Conservation (phyloP, 2,888 invertebrate genomes). For the Cantharis flavilabris region DNA sequence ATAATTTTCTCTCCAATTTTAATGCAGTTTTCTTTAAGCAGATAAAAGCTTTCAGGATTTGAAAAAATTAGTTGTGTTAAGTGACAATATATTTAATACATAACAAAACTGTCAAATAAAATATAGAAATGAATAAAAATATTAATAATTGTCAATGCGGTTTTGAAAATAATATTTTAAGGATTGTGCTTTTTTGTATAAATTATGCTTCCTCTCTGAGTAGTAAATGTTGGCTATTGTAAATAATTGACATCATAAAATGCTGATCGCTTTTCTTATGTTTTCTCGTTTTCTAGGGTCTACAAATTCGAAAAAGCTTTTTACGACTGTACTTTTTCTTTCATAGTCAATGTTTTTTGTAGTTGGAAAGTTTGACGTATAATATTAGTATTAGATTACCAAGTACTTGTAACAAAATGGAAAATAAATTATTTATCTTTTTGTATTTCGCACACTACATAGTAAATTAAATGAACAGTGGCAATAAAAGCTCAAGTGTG, state of each 20-base stretch:
- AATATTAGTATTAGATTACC: background rate
- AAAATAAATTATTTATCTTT: background rate
- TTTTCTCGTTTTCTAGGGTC: slow-evolving; percentile 4
- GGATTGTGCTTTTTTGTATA: background rate
- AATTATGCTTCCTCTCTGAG: slow-evolving; percentile 1
- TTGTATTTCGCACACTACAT: background rate
- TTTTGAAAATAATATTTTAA: background rate
- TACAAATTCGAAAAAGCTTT: slow-evolving; percentile 1
- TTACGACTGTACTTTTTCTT: slow-evolving; percentile 4
- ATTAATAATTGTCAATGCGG: background rate
- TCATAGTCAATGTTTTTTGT: background rate
- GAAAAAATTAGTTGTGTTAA: background rate
- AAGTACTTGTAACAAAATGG: background rate
- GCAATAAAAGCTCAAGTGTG: background rate
- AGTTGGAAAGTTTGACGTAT: background rate
- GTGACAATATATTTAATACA: background rate
- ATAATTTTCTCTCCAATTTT: background rate
- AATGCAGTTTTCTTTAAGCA: background rate
- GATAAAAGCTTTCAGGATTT: background rate
- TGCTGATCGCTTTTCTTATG: slow-evolving; percentile 3
- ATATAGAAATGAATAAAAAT: background rate
- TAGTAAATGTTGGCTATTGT: slow-evolving; percentile 4
- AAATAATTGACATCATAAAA: slow-evolving; percentile 5
- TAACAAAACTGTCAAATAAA: background rate
- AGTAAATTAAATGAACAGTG: background rate